Evolutionary conservation across 2,113 vertebrate genomes (phyloP), one percentile per base, ranked within the genome.

Genomic region (Chaetodon auriga): DNA sequence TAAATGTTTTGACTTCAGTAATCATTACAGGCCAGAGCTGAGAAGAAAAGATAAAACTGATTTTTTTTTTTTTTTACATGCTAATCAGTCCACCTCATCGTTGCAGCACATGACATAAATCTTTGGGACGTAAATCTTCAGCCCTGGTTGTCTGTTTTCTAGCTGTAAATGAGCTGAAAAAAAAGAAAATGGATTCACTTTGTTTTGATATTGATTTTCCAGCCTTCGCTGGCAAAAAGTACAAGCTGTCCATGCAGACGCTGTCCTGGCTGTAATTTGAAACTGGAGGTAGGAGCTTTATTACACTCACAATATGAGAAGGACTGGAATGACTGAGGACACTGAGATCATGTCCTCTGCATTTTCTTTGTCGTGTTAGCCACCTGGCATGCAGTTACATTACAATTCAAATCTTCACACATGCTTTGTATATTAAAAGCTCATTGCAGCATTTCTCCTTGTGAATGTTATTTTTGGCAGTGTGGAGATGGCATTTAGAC

Each of bases 151-250:
- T 51, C 49, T 46, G 21, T 58, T 69, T 41, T 30, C 55, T 49
- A 36, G 36, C 6, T 81, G 43, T 54, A 54, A 65, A 82, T 70
- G 41, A 63, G 66, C 21, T 58, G 38, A 41, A 65, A 25, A 65
- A 25, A 63, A 36, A 64, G 23, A 18, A 58, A 73, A 73, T 62
- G 7, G 13, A n/a, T 72, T 72, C 25, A 43, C 53, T 68, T 76
- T 77, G 68, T 74, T 78, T 82, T 57, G 48, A 53, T 77, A 84
- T 73, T 74, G 78, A 84, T 78, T 74, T 68, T 30, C 14, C 15
- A 16, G 53, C 8, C 71, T 19, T 19, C 25, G 38, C 23, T 11
- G 4, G 16, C 16, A n/a, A 16, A 77, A 8, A 38, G 46, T 15
- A 46, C 18, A 64, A 46, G 45, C 6, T 7, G 4, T 49, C n/a